A percentile compares a stretch with the other conserved stretches of the same genome.
phyloP scores from a whole-genome alignment of 2,113 vertebrate genomes.

The Craseonycteris thonglongyai region DNA sequence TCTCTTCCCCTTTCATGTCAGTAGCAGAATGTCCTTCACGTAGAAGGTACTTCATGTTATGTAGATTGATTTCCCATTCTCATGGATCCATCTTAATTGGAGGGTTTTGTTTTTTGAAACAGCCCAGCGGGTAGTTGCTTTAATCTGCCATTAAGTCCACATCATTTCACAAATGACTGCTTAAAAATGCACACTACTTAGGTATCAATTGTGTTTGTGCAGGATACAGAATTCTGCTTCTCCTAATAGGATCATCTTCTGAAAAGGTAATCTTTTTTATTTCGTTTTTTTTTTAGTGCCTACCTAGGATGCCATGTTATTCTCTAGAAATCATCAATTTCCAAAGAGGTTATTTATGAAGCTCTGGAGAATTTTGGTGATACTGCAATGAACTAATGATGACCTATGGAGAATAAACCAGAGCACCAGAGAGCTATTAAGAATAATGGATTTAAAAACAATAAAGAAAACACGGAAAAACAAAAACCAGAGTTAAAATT shows the following conservation, averaged over 20 bases:
- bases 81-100: slow-evolving; percentile 38
- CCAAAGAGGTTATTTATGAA: slow-evolving; percentile 45
- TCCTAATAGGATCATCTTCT: slow-evolving; percentile 21
- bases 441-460: neutral
- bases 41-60: neutral
- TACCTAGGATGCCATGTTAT: neutral
- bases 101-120: slow-evolving; percentile 33
- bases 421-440: neutral
- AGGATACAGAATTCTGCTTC: neutral
- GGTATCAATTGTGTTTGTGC: slow-evolving; percentile 7
- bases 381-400: neutral
- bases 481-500: neutral
- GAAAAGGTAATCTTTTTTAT: slow-evolving; percentile 7
- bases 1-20: rapidly evolving
- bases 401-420: neutral
- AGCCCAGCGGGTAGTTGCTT: slow-evolving; percentile 26
- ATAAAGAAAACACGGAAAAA: neutral
- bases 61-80: neutral
- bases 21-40: neutral
- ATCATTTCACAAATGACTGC: slow-evolving; percentile 49
- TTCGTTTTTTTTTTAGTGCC: neutral
- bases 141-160: slow-evolving; percentile 50
- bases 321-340: slow-evolving; percentile 38
- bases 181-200: slow-evolving; percentile 23
- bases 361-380: neutral